These are phyloP conservation scores for Chironomus tepperi DNA, from an alignment of 1,140 invertebrate genomes.

Conservation along the genomic window DNA sequence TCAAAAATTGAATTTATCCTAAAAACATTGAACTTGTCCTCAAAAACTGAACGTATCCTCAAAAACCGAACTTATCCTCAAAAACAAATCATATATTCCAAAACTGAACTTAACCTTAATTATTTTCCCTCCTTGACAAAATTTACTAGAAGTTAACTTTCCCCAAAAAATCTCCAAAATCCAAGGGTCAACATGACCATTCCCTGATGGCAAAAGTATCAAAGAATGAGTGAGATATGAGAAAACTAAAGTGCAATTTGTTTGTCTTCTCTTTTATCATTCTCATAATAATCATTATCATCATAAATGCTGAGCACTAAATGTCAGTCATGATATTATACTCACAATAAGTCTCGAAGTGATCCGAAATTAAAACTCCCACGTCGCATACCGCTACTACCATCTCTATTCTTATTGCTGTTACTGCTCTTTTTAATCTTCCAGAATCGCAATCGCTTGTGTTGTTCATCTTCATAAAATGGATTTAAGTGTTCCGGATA, in stretches of 20 bases:
- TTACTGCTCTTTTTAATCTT: slow-evolving; percentile 33
- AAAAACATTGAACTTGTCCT: no score
- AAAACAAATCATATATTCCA: no score
- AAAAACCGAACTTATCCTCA: no score
- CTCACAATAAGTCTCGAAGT: slow-evolving; percentile 47
- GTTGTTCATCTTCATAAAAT: slow-evolving; percentile 56
- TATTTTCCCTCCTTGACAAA: no score
- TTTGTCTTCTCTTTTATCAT: neutral
- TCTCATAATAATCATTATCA: no score
- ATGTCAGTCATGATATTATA: slow-evolving; percentile 32
- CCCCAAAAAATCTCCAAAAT: no score
- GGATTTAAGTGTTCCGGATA: slow-evolving; percentile 65
- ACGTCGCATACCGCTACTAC: slow-evolving; percentile 34
- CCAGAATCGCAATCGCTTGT: slow-evolving; percentile 49
- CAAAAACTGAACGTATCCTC: no score
- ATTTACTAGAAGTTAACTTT: no score
- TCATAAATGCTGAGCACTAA: neutral
- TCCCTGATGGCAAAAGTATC: neutral
- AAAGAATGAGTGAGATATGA: neutral
- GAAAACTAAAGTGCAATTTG: slow-evolving; percentile 16
- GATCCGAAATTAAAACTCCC: slow-evolving; percentile 48
- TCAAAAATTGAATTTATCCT: no score
- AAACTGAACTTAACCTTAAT: no score
- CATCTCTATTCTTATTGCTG: slow-evolving; percentile 30
- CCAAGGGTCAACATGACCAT: no score